Evolutionary conservation across 2,113 vertebrate species (phyloP).

Genomic region (Tragulus kanchil): DNA sequence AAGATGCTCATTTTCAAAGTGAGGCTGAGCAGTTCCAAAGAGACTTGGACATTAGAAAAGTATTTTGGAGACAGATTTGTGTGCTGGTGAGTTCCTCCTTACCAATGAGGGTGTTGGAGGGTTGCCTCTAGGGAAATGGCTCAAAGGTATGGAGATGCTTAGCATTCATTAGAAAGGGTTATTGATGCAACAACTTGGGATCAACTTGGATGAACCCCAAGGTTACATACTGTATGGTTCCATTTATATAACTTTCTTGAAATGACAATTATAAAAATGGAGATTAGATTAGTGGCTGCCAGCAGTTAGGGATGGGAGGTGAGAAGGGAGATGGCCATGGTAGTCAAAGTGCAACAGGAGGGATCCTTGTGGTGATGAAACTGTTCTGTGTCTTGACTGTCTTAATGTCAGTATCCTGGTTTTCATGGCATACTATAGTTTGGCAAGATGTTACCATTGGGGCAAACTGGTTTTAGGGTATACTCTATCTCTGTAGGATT

Average conservation of each 20-base stretch:
- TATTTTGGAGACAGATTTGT: not conserved
- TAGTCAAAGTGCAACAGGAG: not conserved
- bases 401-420: not conserved
- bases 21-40: not conserved
- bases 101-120: not conserved
- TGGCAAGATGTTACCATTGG: not conserved
- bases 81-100: not conserved
- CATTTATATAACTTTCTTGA: constrained; percentile 22
- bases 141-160: too few relatives aligned
- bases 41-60: not conserved
- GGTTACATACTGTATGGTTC: not conserved
- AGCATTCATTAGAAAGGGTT: not conserved
- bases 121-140: not conserved
- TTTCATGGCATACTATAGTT: not conserved
- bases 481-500: not conserved
- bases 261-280: constrained; percentile 36
- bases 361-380: not conserved
- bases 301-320: not conserved
- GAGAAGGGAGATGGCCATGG: not conserved
- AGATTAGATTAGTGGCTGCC: not conserved
- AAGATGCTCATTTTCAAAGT: not conserved
- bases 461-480: not conserved
- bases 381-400: not conserved
- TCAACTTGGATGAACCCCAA: not conserved
- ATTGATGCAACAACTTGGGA: not conserved